phyloP scores from a whole-genome alignment of 2,797 vertebrate genomes.

The Gobionotothen gibberifrons region DNA sequence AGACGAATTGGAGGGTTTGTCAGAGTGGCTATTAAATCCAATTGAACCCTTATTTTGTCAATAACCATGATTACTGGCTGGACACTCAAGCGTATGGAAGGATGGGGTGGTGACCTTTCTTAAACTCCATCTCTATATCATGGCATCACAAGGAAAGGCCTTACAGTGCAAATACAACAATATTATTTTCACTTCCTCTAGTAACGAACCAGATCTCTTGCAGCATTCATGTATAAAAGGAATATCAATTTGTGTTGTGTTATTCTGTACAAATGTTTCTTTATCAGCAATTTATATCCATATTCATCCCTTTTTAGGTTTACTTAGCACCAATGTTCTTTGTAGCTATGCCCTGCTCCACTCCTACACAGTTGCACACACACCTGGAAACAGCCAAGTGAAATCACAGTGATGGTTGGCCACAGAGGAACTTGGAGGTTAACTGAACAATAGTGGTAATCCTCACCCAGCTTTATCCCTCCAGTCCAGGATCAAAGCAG shows the following conservation, averaged over 20 bases:
- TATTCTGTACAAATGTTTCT: background rate
- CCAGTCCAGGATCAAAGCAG: slow-evolving; percentile 10
- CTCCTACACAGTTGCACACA: background rate
- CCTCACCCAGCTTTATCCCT: slow-evolving; percentile 9
- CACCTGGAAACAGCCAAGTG: slow-evolving; percentile 2
- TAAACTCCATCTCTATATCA: slow-evolving; percentile 25
- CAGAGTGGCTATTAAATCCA: slow-evolving; percentile 55
- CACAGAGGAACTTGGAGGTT: slow-evolving; percentile 18
- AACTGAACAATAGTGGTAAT: slow-evolving; percentile 31
- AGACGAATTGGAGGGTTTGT: slow-evolving; percentile 61
- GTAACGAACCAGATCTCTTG: background rate
- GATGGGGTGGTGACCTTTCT: slow-evolving; percentile 46
- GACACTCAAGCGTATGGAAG: slow-evolving; percentile 48
- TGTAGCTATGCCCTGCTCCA: background rate
- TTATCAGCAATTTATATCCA: background rate
- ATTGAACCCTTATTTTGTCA: slow-evolving; percentile 72
- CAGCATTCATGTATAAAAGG: background rate
- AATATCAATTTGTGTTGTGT: background rate
- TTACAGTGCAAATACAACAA: background rate
- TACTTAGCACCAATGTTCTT: background rate
- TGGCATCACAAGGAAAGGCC: slow-evolving; percentile 9
- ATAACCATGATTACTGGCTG: slow-evolving; percentile 71
- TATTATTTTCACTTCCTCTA: slow-evolving; percentile 6
- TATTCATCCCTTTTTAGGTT: background rate
- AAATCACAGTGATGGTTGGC: background rate